These are phyloP conservation scores for Eupeodes latifasciatus DNA, from an alignment of 2,888 invertebrate genomes.

Conservation along the genomic window DNA sequence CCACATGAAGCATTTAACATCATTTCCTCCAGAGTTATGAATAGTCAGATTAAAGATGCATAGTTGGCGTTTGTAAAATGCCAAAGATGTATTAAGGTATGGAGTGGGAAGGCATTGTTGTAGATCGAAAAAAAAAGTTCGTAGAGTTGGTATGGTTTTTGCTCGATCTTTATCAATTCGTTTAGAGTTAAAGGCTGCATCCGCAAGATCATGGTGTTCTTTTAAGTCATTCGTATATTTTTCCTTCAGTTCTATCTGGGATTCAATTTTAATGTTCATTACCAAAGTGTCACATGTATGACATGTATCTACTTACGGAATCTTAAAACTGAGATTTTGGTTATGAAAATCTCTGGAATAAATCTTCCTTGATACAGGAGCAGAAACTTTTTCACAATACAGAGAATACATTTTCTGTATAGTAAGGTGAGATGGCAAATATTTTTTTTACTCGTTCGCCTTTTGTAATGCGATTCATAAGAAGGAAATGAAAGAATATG, in stretches of 20 bases:
- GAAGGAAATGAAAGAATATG: slow-evolving; percentile 16
- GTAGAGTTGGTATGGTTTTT: neutral
- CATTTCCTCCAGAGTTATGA: slow-evolving; percentile 7
- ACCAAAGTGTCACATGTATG: slow-evolving; percentile 5
- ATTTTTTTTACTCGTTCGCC: slow-evolving; percentile 6
- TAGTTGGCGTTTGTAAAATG: neutral
- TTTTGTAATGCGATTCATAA: neutral
- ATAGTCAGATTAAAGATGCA: slow-evolving; percentile 25
- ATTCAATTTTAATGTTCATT: slow-evolving; percentile 8
- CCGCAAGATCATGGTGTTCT: too few species aligned
- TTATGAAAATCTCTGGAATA: slow-evolving; percentile 20
- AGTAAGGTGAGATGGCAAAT: slow-evolving; percentile 6
- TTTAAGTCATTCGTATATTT: slow-evolving; percentile 7
- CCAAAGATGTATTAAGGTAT: neutral
- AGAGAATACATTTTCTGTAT: slow-evolving; percentile 11
- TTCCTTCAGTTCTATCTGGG: slow-evolving; percentile 1
- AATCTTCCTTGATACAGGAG: slow-evolving; percentile 31
- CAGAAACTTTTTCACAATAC: slow-evolving; percentile 26
- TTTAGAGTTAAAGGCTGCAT: slow-evolving; percentile 8
- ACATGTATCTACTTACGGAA: slow-evolving; percentile 29
- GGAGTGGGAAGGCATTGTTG: slow-evolving; percentile 27
- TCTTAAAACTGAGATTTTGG: slow-evolving; percentile 35
- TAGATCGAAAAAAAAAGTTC: slow-evolving; percentile 7
- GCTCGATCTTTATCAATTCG: slow-evolving; percentile 1
- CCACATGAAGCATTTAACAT: neutral